A percentile compares a stretch with the other conserved stretches of the same genome.
Conservation (phyloP, 2,888 invertebrate genomes). For the Brachyptera putata region DNA sequence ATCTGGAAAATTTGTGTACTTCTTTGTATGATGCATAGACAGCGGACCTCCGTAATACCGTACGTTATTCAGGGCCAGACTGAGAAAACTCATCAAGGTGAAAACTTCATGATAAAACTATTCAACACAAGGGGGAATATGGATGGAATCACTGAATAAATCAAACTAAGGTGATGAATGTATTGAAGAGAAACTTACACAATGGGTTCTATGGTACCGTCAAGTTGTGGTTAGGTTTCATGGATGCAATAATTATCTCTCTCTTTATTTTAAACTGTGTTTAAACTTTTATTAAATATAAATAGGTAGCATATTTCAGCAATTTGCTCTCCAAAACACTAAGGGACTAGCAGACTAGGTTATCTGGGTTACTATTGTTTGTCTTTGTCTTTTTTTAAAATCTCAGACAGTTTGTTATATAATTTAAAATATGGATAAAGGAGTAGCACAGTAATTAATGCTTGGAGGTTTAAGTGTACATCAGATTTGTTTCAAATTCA, state of each 20-base stretch:
- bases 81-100: too few species aligned
- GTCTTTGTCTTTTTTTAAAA: constrained; percentile 17
- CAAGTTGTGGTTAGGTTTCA: too few species aligned
- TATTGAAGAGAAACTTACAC: too few species aligned
- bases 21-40: too few species aligned
- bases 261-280: background rate
- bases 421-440: constrained; percentile 11
- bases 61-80: too few species aligned
- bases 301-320: constrained; percentile 29
- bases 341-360: constrained; percentile 28
- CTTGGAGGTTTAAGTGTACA: constrained; percentile 1
- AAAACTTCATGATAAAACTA: too few species aligned
- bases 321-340: constrained; percentile 31
- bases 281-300: constrained; percentile 30
- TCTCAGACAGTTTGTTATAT: background rate
- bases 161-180: too few species aligned
- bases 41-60: too few species aligned
- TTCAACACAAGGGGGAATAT: too few species aligned
- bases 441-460: constrained; percentile 10
- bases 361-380: constrained; percentile 30
- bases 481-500: constrained; percentile 2
- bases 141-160: too few species aligned
- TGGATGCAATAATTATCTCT: background rate
- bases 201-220: too few species aligned
- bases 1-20: too few species aligned